phyloP scores from a whole-genome alignment of 2,888 invertebrate species.

The Timema podura region DNA sequence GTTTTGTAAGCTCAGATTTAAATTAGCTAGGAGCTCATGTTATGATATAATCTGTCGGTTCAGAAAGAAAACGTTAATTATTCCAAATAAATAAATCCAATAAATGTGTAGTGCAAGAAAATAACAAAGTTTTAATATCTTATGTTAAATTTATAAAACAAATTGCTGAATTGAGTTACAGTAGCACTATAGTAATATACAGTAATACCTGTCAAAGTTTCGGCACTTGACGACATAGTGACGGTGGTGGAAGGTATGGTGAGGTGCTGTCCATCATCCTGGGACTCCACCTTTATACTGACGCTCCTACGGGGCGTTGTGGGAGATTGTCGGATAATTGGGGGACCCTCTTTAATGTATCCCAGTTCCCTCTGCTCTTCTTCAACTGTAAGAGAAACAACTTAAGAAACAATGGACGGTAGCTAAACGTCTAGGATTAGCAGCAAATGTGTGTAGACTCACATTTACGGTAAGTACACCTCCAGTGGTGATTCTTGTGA shows the following conservation, averaged over 20 bases:
- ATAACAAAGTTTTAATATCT: too few species aligned
- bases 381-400: slow-evolving; percentile 43
- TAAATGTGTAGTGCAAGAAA: too few species aligned
- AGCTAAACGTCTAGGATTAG: too few species aligned
- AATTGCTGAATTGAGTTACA: too few species aligned
- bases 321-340: slow-evolving; percentile 40
- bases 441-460: slow-evolving; percentile 35
- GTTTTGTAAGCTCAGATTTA: too few species aligned
- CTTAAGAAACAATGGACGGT: too few species aligned
- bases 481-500: slow-evolving; percentile 53
- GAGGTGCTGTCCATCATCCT: slow-evolving; percentile 57
- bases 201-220: slow-evolving; percentile 65
- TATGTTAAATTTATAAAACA: too few species aligned
- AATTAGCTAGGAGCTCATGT: too few species aligned
- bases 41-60: too few species aligned
- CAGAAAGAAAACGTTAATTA: too few species aligned
- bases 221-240: slow-evolving; percentile 69
- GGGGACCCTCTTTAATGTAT: slow-evolving; percentile 42
- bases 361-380: slow-evolving; percentile 47
- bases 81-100: too few species aligned
- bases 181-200: too few species aligned
- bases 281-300: slow-evolving; percentile 47
- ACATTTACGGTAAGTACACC: slow-evolving; percentile 61
- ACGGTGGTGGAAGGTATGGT: slow-evolving; percentile 72
- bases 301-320: slow-evolving; percentile 44